Base-by-base conservation (phyloP, 2,113 vertebrate species). In the Phyllostomus hastatus region DNA sequence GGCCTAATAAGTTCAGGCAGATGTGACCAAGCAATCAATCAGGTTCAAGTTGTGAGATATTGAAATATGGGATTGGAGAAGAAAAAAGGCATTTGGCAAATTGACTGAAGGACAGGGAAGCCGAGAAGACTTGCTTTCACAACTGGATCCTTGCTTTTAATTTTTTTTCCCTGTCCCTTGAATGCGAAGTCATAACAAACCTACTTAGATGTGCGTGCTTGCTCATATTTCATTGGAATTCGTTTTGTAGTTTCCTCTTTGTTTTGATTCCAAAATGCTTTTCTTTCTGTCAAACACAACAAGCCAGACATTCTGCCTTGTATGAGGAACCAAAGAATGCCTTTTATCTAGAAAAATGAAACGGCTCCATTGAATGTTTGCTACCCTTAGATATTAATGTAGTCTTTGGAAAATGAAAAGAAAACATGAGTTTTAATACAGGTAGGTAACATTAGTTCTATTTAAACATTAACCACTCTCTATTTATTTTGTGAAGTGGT, bases 1-100 rank as follows among this genome's bases (percentile, higher is more conserved):
- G 96, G 78, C 73, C 90, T 97, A 94, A 91, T 97, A 94, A 97
- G 70, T 69, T 86, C 43, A 57, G 91, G 95, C 94, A 93, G 95
- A 93, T 95, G 73, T 66, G 88, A 95, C 86, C 89, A 70, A 86
- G 70, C n/a, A 48, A 97, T 93, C 94, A 94, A 79, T 95, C 95
- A 91, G 85, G 69, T 88, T 82, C 11, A 16, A 95, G 67, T 91
- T 96, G 97, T 75, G 92, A 89, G 94, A 66, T 88, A 57, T 24
- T 97, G 93, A 97, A 85, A 96, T 89, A 97, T 69, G 43, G 72
- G 35, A 69, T 90, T 88, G 91, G 88, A 88, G 88, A 91, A 72
- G 52, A 54, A 90, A 94, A 97, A 94, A 94, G 88, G 66, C 88
- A 81, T 67, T 94, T 96, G 91, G 85, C 73, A 97, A 80, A 95